Evolutionary conservation across 2,797 vertebrate genomes (phyloP).

Genomic region (Forpus xanthops): DNA sequence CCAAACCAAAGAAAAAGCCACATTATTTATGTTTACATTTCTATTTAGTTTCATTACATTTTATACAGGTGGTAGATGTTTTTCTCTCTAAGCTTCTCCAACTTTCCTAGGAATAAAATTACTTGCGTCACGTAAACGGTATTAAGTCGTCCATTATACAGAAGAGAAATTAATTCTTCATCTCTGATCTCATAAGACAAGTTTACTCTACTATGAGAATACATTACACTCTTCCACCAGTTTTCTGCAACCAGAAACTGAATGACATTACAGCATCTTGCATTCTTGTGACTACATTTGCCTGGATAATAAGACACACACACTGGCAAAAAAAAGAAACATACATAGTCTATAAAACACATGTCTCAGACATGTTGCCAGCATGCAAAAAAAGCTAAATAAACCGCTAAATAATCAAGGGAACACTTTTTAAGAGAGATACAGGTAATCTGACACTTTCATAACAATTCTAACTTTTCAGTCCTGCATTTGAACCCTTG

Average conservation of each 20-base stretch:
- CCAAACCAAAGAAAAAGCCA: conserved; percentile 3
- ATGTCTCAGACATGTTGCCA: background rate
- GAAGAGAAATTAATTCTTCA: background rate
- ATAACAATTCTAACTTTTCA: background rate
- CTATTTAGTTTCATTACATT: background rate
- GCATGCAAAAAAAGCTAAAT: background rate
- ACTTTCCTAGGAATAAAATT: background rate
- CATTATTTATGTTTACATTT: background rate
- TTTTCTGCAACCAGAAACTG: background rate
- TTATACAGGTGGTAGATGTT: background rate
- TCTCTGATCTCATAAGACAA: background rate
- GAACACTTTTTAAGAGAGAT: background rate
- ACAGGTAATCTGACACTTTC: background rate
- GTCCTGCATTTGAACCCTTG: background rate
- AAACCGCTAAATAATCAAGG: background rate
- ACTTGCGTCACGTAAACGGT: background rate
- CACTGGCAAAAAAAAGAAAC: background rate
- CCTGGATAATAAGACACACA: background rate
- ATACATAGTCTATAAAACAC: background rate
- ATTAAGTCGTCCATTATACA: background rate
- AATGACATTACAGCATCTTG: background rate
- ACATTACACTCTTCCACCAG: background rate
- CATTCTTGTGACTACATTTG: background rate
- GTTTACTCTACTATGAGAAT: background rate
- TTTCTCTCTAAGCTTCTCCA: background rate